A percentile compares a stretch with the other conserved stretches of the same genome.
Conservation (phyloP, 2,113 vertebrate species). For the Crypturellus undulatus region DNA sequence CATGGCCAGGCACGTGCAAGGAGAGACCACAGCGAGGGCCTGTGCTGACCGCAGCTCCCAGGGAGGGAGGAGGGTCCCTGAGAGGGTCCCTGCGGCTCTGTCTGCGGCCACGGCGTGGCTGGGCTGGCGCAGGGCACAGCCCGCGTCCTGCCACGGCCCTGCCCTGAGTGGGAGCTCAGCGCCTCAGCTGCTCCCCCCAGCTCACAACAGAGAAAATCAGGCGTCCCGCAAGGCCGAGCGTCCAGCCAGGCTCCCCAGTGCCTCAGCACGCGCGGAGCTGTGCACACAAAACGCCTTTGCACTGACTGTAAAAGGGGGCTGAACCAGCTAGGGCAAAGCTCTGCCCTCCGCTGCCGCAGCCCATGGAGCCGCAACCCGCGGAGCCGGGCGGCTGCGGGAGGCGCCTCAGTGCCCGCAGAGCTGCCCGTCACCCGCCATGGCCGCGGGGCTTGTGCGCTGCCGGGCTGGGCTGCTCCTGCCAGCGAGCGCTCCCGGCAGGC, state of each 20-base stretch:
- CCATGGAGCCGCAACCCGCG: too few relatives aligned
- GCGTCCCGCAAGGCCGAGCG: accelerated
- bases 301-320: too few relatives aligned
- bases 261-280: not conserved
- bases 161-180: accelerated
- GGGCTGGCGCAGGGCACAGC: accelerated
- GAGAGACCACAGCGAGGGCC: not conserved
- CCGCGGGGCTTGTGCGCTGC: too few relatives aligned
- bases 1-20: not conserved
- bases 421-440: too few relatives aligned
- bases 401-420: too few relatives aligned
- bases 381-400: too few relatives aligned
- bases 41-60: accelerated
- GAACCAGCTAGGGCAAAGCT: too few relatives aligned
- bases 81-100: not conserved
- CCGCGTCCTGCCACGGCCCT: not conserved
- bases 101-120: too few relatives aligned
- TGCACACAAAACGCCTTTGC: not conserved
- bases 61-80: not conserved
- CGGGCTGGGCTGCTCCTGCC: too few relatives aligned
- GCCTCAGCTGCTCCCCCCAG: not conserved
- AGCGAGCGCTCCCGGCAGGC: too few relatives aligned
- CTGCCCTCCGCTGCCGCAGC: too few relatives aligned
- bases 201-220: not conserved
- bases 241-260: accelerated